Conservation (phyloP, 2,888 invertebrate genomes). For the Hirtodrosophila trivittata region DNA sequence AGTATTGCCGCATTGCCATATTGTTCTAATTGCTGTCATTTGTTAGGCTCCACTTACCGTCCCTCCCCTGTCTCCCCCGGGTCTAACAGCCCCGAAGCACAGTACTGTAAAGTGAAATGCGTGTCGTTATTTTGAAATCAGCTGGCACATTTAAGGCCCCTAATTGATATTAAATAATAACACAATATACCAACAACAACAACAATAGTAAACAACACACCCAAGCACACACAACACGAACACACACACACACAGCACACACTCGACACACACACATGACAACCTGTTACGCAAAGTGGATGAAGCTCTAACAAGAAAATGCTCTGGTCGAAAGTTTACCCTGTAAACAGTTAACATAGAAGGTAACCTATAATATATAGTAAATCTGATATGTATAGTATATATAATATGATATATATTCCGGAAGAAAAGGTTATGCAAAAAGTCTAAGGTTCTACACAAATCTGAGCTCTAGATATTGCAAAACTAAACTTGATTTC, state of each 20-base stretch:
- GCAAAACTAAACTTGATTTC: no score
- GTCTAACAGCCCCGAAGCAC: not conserved
- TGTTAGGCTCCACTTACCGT: constrained; percentile 42
- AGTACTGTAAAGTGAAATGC: constrained; percentile 60
- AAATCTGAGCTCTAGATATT: no score
- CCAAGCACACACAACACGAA: constrained; percentile 24
- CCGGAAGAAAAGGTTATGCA: no score
- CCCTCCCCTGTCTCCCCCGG: not conserved
- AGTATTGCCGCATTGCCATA: constrained; percentile 66
- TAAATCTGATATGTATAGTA: no score
- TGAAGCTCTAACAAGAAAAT: constrained; percentile 13
- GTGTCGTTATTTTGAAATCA: constrained; percentile 77
- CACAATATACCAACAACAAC: constrained; percentile 27
- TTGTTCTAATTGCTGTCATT: constrained; percentile 76
- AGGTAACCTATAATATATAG: no score
- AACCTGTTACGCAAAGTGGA: constrained; percentile 65
- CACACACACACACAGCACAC: constrained; percentile 25
- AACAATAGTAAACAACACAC: constrained; percentile 20
- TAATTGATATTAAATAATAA: constrained; percentile 76
- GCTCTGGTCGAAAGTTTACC: no score
- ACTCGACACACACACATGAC: constrained; percentile 36
- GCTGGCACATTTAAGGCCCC: constrained; percentile 57
- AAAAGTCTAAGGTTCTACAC: no score
- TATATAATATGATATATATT: no score
- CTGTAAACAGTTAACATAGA: no score